A percentile compares a stretch with the other conserved stretches of the same genome.
These are phyloP conservation scores for Leuciscus idus DNA, from an alignment of 2,113 vertebrate species.

Conservation along the genomic window DNA sequence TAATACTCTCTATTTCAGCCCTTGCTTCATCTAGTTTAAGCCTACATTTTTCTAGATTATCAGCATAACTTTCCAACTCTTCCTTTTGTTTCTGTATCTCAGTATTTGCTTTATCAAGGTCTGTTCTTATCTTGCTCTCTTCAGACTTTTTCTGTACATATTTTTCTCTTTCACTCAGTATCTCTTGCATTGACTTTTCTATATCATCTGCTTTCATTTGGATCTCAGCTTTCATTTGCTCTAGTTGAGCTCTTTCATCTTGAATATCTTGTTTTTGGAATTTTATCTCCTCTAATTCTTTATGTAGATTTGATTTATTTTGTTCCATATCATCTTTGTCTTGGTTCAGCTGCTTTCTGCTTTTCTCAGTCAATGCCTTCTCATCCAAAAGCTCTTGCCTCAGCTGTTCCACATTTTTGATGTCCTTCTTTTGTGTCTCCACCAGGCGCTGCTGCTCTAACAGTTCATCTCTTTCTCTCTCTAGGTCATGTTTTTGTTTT, in stretches of 20 bases:
- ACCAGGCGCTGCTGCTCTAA: neutral
- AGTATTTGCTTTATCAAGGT: neutral
- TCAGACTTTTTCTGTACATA: slow-evolving; percentile 50
- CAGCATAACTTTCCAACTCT: slow-evolving; percentile 4
- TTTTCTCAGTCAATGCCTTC: neutral
- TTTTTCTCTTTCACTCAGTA: neutral
- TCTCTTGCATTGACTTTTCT: slow-evolving; percentile 42
- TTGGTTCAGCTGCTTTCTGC: neutral
- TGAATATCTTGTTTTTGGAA: neutral
- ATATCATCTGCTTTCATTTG: slow-evolving; percentile 30
- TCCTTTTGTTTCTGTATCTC: slow-evolving; percentile 42
- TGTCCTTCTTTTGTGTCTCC: slow-evolving; percentile 1
- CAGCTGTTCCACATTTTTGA: neutral
- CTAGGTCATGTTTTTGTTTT: slow-evolving; percentile 2
- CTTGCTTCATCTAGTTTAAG: slow-evolving; percentile 37
- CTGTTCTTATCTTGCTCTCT: slow-evolving; percentile 23
- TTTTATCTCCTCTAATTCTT: slow-evolving; percentile 1
- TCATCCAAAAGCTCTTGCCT: slow-evolving; percentile 11
- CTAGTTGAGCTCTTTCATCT: slow-evolving; percentile 34
- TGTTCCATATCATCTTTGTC: neutral
- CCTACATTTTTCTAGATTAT: neutral
- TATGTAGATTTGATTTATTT: slow-evolving; percentile 9
- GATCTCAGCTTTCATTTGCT: slow-evolving; percentile 16
- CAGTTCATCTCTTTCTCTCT: neutral
- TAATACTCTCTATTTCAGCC: slow-evolving; percentile 23